A percentile compares a stretch with the other conserved stretches of the same genome.
Conservation (phyloP, 2,797 vertebrate genomes). For the Neosilurus hyrtlii region DNA sequence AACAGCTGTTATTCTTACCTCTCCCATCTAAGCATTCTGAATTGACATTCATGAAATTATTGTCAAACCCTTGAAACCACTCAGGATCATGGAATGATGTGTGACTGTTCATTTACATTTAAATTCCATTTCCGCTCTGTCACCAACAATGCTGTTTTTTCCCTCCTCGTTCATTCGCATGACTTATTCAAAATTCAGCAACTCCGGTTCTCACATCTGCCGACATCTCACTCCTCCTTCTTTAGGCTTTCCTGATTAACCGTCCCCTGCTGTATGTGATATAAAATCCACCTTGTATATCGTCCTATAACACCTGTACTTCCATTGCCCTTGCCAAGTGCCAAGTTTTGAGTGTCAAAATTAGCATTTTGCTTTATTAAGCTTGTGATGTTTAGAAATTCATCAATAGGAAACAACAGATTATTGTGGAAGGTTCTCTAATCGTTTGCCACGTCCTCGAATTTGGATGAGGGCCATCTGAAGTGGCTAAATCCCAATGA, state of each 20-base stretch:
- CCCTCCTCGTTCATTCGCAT: not conserved
- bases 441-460: not conserved
- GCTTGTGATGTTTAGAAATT: not conserved
- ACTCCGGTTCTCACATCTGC: not conserved
- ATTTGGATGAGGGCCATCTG: not conserved
- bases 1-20: not conserved
- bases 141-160: not conserved
- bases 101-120: slow-evolving; percentile 1
- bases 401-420: not conserved
- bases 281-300: not conserved
- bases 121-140: not conserved
- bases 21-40: not conserved
- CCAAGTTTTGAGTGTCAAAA: not conserved
- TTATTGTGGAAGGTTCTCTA: not conserved
- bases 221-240: slow-evolving; percentile 4
- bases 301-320: not conserved
- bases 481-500: not conserved
- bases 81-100: not conserved
- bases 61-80: not conserved
- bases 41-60: not conserved
- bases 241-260: slow-evolving; percentile 2
- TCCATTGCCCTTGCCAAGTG: not conserved
- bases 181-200: slow-evolving; percentile 9
- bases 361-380: not conserved
- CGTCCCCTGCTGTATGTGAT: not conserved